phyloP scores from a whole-genome alignment of 2,797 vertebrate species.

The Limnodromus scolopaceus region DNA sequence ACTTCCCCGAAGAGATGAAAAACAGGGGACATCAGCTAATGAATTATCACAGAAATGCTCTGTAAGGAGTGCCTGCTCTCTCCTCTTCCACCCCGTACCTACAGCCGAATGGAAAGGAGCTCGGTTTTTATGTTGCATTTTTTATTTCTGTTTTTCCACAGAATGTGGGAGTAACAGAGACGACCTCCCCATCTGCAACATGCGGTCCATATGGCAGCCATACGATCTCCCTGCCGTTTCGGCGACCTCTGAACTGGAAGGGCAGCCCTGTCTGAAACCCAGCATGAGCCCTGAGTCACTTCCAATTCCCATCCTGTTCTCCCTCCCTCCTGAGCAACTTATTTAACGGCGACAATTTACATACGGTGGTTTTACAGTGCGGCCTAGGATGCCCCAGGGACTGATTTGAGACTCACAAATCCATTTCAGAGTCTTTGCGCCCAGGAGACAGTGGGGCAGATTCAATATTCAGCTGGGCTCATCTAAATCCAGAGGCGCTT shows the following conservation, averaged over 20 bases:
- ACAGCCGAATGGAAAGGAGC: neutral
- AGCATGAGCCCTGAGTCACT: slow-evolving; percentile 44
- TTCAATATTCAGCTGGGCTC: slow-evolving; percentile 7
- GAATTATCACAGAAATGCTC: slow-evolving; percentile 38
- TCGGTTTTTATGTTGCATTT: neutral
- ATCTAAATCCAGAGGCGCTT: slow-evolving; percentile 10
- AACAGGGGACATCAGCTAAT: slow-evolving; percentile 30
- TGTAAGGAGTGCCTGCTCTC: neutral
- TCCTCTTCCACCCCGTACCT: neutral
- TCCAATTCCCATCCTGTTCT: slow-evolving; percentile 54
- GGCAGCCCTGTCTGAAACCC: slow-evolving; percentile 45
- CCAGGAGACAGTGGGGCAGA: slow-evolving; percentile 22
- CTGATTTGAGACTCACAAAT: slow-evolving; percentile 72
- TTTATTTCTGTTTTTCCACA: slow-evolving; percentile 4
- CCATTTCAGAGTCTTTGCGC: slow-evolving; percentile 66
- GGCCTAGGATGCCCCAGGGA: slow-evolving; percentile 67
- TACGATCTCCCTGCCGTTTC: neutral
- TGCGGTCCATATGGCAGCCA: slow-evolving; percentile 6
- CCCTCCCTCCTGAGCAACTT: slow-evolving; percentile 57
- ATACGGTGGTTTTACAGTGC: slow-evolving; percentile 68
- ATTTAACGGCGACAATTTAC: slow-evolving; percentile 64
- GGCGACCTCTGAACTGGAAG: slow-evolving; percentile 30
- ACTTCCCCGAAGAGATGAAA: slow-evolving; percentile 35
- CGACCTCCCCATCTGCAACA: slow-evolving; percentile 1
- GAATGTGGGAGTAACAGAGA: neutral